These are phyloP conservation scores for Silurus glanis DNA, from an alignment of 2,113 vertebrate species.

Conservation along the genomic window DNA sequence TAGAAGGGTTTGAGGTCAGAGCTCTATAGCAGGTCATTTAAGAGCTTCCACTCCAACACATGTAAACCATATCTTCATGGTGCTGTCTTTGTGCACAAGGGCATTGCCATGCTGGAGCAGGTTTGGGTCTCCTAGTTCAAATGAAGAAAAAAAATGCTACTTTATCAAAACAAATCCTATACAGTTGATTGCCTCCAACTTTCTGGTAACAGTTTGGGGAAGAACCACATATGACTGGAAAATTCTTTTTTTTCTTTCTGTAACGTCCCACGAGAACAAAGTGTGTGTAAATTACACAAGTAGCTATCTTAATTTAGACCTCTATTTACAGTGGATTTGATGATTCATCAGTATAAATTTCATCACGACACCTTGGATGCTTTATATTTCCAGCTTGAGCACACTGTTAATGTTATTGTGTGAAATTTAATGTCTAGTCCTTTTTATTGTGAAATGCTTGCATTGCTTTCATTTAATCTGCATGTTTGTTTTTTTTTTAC, in stretches of 20 bases:
- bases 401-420: not conserved
- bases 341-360: not conserved
- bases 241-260: not conserved
- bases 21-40: no score
- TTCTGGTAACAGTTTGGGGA: no score
- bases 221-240: no score
- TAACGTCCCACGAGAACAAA: not conserved
- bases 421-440: not conserved
- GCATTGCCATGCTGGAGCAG: no score
- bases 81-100: no score
- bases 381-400: not conserved
- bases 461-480: conserved; percentile 2
- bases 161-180: no score
- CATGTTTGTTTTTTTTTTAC: conserved; percentile 1
- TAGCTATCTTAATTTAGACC: not conserved
- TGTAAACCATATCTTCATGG: no score
- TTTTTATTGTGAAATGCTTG: not conserved
- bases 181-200: no score
- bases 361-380: not conserved
- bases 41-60: no score
- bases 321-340: not conserved
- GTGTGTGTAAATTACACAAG: not conserved
- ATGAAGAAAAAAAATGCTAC: no score
- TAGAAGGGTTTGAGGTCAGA: no score
- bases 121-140: no score